Base-by-base conservation (phyloP, 2,797 vertebrate species). In the Hipposideros larvatus region DNA sequence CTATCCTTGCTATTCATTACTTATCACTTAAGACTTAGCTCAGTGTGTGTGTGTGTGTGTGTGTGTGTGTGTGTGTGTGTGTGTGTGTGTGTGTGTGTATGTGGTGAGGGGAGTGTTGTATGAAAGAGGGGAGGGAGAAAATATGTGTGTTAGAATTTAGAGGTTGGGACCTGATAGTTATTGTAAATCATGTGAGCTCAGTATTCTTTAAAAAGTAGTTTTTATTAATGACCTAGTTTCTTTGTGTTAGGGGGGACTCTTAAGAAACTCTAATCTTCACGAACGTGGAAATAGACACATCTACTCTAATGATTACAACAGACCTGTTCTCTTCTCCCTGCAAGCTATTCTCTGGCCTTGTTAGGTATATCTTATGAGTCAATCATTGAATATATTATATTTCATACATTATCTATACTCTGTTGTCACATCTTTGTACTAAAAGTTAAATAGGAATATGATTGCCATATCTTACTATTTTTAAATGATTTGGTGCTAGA, bases 141-240 rank as follows among this genome's bases (percentile, higher is more conserved):
- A n/a, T 53, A 9, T 34, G 18, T 53, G 34, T 91, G 34, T 90
- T 71, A 31, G 65, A 6, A 87, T 70, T 88, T 1, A 4, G 37
- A 86, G 46, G 19, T 79, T 22, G 37, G n/a, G 15, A 57, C 43
- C 88, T 61, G 43, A 46, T 43, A 74, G 63, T 77, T 51, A 43
- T 83, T 51, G 11, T 61, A 63, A 31, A 63, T 26, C 55, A 53
- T 65, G 46, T 55, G 14, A 82, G 43, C 43, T 83, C 41, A 43
- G 34, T 59, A 43, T 77, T 75, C 18, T 59, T 88, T 59, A 28
- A 83, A 68, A 88, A 22, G 2, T 43, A 80, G 16, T 68, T 87
- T 94, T 87, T 86, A 37, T 82, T 91, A 57, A 55, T 83, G 14
- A 21, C 16, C 19, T 82, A 15, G 34, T 92, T 87, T 82, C 66